Conservation (phyloP, 2,888 invertebrate species). For the Malthinus flaveolus region DNA sequence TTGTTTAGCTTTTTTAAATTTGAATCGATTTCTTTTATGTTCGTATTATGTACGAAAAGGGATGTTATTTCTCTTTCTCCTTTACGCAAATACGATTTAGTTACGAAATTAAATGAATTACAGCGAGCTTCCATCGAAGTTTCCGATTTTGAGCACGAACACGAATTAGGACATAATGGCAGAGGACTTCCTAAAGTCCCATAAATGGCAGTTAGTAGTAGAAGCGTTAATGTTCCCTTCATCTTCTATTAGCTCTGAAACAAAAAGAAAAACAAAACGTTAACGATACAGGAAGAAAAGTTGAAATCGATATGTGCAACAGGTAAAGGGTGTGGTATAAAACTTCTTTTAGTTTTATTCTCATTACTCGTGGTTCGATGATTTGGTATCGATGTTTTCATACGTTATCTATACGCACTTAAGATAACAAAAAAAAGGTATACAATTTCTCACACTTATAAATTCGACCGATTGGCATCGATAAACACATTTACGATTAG, state of each 20-base stretch:
- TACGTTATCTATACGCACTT: too few species aligned
- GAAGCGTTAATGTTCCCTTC: slow-evolving; percentile 3
- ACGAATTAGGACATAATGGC: slow-evolving; percentile 59
- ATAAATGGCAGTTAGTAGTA: slow-evolving; percentile 1
- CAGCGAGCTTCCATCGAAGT: slow-evolving; percentile 70
- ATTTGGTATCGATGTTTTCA: too few species aligned
- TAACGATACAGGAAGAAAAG: too few species aligned
- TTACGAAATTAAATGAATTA: slow-evolving; percentile 73
- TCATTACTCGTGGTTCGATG: too few species aligned
- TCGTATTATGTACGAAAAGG: slow-evolving; percentile 39
- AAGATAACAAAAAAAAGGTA: too few species aligned
- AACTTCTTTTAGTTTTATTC: too few species aligned
- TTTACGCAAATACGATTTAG: slow-evolving; percentile 57
- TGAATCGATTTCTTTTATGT: slow-evolving; percentile 43
- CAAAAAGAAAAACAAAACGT: neutral
- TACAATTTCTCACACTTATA: too few species aligned
- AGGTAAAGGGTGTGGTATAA: too few species aligned
- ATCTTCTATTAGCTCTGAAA: neutral
- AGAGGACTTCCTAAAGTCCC: slow-evolving; percentile 39
- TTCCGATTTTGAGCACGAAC: slow-evolving; percentile 64
- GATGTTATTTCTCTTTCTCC: slow-evolving; percentile 41
- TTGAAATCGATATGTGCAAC: too few species aligned
- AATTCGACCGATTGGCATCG: too few species aligned
- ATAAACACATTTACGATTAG: too few species aligned
- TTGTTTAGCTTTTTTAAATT: slow-evolving; percentile 47